Conservation (phyloP, 1,140 invertebrate genomes). For the Charaxes varanes region DNA sequence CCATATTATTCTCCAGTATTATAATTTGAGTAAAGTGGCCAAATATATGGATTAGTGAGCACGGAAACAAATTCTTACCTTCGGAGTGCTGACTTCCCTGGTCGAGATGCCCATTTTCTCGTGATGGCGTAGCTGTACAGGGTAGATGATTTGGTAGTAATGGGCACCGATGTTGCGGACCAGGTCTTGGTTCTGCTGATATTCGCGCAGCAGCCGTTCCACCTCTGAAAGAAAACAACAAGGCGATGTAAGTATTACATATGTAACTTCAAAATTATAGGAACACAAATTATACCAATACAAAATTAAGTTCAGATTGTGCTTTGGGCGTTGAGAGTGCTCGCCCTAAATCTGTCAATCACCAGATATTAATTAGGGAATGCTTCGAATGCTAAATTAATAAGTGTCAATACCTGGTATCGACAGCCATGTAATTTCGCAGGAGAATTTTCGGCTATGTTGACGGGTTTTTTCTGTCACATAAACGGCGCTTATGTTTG, state of each 20-base stretch:
- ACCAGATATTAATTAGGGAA: slow-evolving; percentile 22
- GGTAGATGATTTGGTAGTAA: slow-evolving; percentile 96
- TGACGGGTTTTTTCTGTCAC: too few relatives aligned
- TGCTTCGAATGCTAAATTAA: slow-evolving; percentile 15
- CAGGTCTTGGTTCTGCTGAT: slow-evolving; percentile 93
- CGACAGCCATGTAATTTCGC: slow-evolving; percentile 7
- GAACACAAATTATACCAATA: too few relatives aligned
- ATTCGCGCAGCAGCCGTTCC: slow-evolving; percentile 89
- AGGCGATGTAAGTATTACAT: not conserved
- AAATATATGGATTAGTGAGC: too few relatives aligned
- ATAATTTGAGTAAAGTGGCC: not conserved
- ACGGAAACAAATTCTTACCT: slow-evolving; percentile 80
- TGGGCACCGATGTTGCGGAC: slow-evolving; percentile 91
- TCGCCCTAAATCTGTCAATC: slow-evolving; percentile 18
- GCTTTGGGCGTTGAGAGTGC: slow-evolving; percentile 5
- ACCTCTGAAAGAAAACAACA: slow-evolving; percentile 75
- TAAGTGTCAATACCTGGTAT: slow-evolving; percentile 10
- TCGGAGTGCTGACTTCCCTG: slow-evolving; percentile 86
- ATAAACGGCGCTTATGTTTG: too few relatives aligned
- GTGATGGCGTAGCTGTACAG: slow-evolving; percentile 93
- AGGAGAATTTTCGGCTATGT: too few relatives aligned
- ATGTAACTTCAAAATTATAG: not conserved
- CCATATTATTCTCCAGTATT: too few relatives aligned
- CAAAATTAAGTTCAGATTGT: too few relatives aligned
- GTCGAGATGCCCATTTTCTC: slow-evolving; percentile 96